These are phyloP conservation scores for Nothoprocta perdicaria DNA, from an alignment of 2,113 vertebrate genomes.

Conservation along the genomic window DNA sequence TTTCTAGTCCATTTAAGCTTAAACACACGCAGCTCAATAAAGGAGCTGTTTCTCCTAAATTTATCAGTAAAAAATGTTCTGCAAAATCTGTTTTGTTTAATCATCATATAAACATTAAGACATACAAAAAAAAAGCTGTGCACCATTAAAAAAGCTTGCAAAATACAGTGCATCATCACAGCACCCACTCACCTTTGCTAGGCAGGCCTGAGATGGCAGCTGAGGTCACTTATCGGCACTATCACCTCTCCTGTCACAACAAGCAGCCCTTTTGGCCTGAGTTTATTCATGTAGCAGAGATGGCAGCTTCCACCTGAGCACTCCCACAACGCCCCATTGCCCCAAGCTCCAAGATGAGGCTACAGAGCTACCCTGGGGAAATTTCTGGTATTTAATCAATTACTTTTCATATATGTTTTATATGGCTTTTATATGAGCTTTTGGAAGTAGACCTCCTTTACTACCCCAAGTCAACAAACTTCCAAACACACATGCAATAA, in stretches of 20 bases:
- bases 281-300: too few species aligned
- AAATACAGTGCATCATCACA: fast-evolving
- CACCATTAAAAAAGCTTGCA: background rate
- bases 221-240: background rate
- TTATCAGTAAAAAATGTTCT: background rate
- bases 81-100: background rate
- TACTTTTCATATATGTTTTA: too few species aligned
- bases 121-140: background rate
- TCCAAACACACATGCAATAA: background rate
- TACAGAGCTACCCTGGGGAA: background rate
- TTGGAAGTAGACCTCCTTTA: background rate
- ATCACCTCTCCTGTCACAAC: background rate
- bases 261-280: background rate
- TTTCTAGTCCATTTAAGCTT: background rate
- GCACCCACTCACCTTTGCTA: background rate
- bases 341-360: background rate
- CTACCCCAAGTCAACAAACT: background rate
- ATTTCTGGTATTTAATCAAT: background rate
- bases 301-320: too few species aligned
- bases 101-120: background rate
- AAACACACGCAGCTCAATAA: background rate
- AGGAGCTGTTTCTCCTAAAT: background rate
- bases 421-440: background rate
- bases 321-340: background rate
- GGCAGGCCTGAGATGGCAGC: fast-evolving